Evolutionary conservation across 2,797 vertebrate species (phyloP).

Genomic region (Hoplostethus atlanticus): DNA sequence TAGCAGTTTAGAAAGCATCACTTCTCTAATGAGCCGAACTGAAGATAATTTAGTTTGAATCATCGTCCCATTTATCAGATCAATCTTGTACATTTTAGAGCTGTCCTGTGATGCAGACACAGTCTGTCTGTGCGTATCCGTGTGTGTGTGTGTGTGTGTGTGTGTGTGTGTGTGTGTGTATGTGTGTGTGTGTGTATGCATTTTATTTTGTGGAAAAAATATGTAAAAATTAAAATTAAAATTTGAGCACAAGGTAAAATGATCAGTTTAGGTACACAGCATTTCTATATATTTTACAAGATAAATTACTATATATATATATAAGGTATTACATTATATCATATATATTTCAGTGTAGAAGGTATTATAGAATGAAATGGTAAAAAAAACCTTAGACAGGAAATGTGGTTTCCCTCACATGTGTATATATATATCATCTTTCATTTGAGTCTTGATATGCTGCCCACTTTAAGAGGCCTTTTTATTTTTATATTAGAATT

Average conservation of each 20-base stretch:
- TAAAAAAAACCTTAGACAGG: no score
- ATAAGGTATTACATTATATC: no score
- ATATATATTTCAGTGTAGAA: no score
- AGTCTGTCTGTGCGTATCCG: not conserved
- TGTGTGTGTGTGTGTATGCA: not conserved
- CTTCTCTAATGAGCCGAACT: constrained; percentile 81
- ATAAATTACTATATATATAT: not conserved
- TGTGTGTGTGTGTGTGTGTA: not conserved
- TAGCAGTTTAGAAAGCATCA: constrained; percentile 90
- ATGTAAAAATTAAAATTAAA: no score
- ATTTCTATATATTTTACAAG: not conserved
- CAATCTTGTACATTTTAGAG: constrained; percentile 59
- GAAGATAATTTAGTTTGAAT: constrained; percentile 79
- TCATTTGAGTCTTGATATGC: no score
- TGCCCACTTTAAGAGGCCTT: no score
- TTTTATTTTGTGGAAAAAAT: no score
- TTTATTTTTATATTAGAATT: not conserved
- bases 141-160: not conserved
- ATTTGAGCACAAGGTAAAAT: no score
- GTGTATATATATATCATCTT: no score
- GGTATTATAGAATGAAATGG: no score
- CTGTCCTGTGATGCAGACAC: no score
- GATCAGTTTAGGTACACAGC: not conserved
- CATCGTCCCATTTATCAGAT: constrained; percentile 77
- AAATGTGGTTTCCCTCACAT: no score